phyloP scores from a whole-genome alignment of 1,140 invertebrate genomes.

The Heliconius nattereri region DNA sequence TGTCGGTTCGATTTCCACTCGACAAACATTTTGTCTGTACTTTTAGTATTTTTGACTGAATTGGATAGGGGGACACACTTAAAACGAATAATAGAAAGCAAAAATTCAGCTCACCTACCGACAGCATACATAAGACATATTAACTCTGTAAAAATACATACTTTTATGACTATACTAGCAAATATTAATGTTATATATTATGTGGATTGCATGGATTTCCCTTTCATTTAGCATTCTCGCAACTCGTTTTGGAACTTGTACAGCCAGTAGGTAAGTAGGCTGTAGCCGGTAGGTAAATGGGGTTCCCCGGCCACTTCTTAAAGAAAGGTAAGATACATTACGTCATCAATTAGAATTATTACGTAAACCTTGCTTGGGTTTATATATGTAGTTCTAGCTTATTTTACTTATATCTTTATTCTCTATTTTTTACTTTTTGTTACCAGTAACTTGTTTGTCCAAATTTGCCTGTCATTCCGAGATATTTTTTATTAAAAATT shows the following conservation, averaged over 20 bases:
- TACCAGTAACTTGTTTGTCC: neutral
- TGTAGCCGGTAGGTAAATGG: neutral
- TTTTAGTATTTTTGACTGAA: too few relatives aligned
- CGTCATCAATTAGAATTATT: neutral
- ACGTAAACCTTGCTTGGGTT: neutral
- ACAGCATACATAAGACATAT: too few relatives aligned
- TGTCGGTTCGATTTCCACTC: too few relatives aligned
- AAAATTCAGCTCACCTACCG: too few relatives aligned
- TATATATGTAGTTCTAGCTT: neutral
- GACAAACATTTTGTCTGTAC: too few relatives aligned
- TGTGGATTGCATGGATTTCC: neutral
- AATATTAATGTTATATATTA: too few relatives aligned
- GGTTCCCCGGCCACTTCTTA: neutral
- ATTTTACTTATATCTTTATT: too few relatives aligned
- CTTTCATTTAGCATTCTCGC: neutral
- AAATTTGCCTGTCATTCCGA: neutral
- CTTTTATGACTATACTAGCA: too few relatives aligned
- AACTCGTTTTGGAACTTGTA: constrained; percentile 7
- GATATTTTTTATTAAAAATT: too few relatives aligned
- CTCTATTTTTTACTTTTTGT: neutral
- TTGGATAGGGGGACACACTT: too few relatives aligned
- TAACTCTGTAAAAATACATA: too few relatives aligned
- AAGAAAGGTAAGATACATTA: neutral
- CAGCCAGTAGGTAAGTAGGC: neutral
- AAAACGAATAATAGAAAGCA: too few relatives aligned